Conservation (phyloP, 2,113 vertebrate species). For the Caretta caretta region DNA sequence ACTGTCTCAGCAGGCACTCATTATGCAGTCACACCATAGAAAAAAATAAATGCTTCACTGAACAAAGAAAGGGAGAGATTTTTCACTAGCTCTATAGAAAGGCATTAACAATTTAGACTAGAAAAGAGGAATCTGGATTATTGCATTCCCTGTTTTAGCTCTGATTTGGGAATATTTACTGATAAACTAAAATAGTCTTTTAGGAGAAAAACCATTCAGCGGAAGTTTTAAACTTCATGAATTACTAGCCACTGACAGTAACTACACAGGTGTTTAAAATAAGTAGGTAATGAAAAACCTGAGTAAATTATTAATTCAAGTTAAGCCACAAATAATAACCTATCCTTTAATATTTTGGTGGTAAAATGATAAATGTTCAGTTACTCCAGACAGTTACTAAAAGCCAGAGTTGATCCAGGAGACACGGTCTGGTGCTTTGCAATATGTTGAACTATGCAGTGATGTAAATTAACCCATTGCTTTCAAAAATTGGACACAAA, state of each 20-base stretch:
- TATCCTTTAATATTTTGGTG: conserved; percentile 55
- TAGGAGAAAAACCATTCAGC: conserved; percentile 9
- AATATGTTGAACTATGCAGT: neutral
- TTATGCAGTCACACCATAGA: conserved; percentile 70
- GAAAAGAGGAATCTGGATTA: conserved; percentile 37
- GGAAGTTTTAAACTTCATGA: conserved; percentile 10
- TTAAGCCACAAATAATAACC: conserved; percentile 48
- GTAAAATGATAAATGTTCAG: conserved; percentile 46
- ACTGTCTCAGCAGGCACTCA: conserved; percentile 63
- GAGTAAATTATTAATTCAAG: conserved; percentile 67
- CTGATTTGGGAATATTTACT: conserved; percentile 28
- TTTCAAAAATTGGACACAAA: conserved; percentile 8
- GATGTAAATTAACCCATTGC: neutral
- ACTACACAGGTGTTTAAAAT: conserved; percentile 1
- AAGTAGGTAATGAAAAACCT: conserved; percentile 56
- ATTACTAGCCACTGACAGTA: neutral
- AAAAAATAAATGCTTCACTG: conserved; percentile 65
- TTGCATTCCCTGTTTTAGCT: neutral
- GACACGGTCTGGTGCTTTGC: neutral
- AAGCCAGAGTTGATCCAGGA: conserved; percentile 34
- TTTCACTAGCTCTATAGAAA: conserved; percentile 56
- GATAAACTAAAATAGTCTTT: neutral
- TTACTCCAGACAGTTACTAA: conserved; percentile 23
- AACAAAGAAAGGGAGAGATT: conserved; percentile 59
- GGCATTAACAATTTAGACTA: conserved; percentile 39